These are phyloP conservation scores for Mormyrus proboscirostris DNA, from an alignment of 2,797 vertebrate genomes.

Conservation along the genomic window DNA sequence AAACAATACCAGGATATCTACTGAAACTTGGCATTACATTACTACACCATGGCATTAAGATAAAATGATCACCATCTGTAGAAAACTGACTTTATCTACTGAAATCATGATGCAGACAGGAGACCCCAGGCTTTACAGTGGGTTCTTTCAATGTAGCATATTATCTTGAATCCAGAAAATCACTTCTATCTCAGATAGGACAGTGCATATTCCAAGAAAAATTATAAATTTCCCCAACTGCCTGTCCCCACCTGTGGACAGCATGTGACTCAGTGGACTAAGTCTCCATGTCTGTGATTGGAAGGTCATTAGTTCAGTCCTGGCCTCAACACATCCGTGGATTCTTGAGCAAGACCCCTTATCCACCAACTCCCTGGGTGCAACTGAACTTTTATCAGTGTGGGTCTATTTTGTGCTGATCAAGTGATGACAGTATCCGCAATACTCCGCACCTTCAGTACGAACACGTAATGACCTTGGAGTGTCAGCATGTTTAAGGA, in stretches of 20 bases:
- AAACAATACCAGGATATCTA: neutral
- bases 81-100: neutral
- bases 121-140: neutral
- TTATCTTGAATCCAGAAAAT: neutral
- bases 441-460: neutral
- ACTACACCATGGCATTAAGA: neutral
- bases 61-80: neutral
- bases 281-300: too few relatives aligned
- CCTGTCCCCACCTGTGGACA: too few relatives aligned
- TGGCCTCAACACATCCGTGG: too few relatives aligned
- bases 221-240: neutral
- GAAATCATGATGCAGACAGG: neutral
- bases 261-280: too few relatives aligned
- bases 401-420: neutral
- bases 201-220: neutral
- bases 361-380: too few relatives aligned
- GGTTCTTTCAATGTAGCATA: neutral
- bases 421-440: neutral
- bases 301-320: too few relatives aligned
- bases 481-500: neutral
- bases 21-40: neutral
- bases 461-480: neutral
- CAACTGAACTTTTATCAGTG: neutral
- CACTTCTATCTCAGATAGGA: neutral
- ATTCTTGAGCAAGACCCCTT: too few relatives aligned